Base-by-base conservation (phyloP, 2,888 invertebrate species). In the Amiota mariae region DNA sequence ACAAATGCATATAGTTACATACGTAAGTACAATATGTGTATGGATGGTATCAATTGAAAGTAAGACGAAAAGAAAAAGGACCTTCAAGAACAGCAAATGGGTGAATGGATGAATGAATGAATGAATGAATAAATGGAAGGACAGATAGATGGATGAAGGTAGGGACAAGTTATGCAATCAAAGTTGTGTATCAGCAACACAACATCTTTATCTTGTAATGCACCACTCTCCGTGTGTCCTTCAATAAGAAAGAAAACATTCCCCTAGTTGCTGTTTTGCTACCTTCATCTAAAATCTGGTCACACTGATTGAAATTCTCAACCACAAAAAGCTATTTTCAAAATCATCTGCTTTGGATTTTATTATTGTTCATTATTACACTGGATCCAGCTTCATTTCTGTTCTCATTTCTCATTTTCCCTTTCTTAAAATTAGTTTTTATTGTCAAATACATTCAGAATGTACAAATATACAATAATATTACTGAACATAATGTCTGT, bases 261-360 rank as follows among this genome's bases (percentile, higher is more conserved):
- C 36, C 36, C 36, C 36, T 6, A 36, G 20, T 57, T 4, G 20
- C n/a, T 8, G 54, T 51, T 51, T 51, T 4, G 51, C 51, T 51
- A 2, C 57, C 15, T 57, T 57, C 24, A 15, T 15, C 57, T n/a
- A 57, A n/a, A 57, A 24, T 24, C 24, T 57, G 15, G 54, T 20
- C 10, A 11, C 54, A 47, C 71, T 71, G 71, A 71, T 71, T 71
- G 71, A 71, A 71, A 64, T 71, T 71, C 71, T 71, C 36, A 51
- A 64, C 57, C 56, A 63, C 51, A 68, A 68, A 71, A 64, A 51
- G 54, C 46, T n/a, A 63, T 71, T 71, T 71, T 63, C 61, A 49
- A 71, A 49, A 71, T 20, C 63, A 49, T 51, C 71, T 48, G 3
- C 11, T 11, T 6, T 20, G 11, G 59, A 11, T 59, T 59, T 59